Base-by-base conservation (phyloP, 2,113 vertebrate species). In the Oreochromis niloticus region DNA sequence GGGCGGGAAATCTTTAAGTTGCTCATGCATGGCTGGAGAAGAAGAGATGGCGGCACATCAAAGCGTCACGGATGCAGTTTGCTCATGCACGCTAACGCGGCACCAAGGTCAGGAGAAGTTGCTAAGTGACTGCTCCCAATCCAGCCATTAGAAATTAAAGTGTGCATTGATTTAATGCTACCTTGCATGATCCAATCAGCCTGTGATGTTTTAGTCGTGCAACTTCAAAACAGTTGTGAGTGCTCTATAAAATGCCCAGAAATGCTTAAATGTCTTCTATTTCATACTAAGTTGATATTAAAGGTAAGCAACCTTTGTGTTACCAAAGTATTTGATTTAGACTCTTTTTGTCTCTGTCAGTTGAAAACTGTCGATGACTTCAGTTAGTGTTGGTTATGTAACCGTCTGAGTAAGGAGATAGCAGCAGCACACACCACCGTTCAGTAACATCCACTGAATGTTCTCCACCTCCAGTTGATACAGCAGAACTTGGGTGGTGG, bases 1-100 rank as follows among this genome's bases (percentile, higher is more conserved):
- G 19, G 92, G 89, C 94, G 87, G 95, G 90, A 95, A 95, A 95
- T 95, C 94, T 94, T 94, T 95, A 95, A 85, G 86, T 91, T 57
- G 81, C 90, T 94, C 93, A 90, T 87, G 93, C 91, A 90, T 92
- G 92, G 92, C 89, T 82, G 87, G 89, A 91, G 88, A 81, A 75
- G 89, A 80, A 84, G 90, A 87, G 90, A 90, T 56, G 63, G 90
- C 43, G 34, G 48, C 90, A 84, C 94, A 93, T 96, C 92, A 94
- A 89, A 94, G 91, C 24, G 22, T 84, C 83, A 57, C 57, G 56
- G 88, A 92, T 89, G 93, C 24, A 63, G 90, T 90, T 94, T 68
- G 87, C 89, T 92, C 92, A 92, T 94, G 94, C 93, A 93, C 92
- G 92, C 94, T 91, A 96, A 95, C 91, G 32, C 93, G 92, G 87